Percentiles rank a stretch among this genome's conserved stretches.
These are phyloP conservation scores for Diaperis boleti DNA, from an alignment of 2,888 invertebrate genomes.

Conservation along the genomic window DNA sequence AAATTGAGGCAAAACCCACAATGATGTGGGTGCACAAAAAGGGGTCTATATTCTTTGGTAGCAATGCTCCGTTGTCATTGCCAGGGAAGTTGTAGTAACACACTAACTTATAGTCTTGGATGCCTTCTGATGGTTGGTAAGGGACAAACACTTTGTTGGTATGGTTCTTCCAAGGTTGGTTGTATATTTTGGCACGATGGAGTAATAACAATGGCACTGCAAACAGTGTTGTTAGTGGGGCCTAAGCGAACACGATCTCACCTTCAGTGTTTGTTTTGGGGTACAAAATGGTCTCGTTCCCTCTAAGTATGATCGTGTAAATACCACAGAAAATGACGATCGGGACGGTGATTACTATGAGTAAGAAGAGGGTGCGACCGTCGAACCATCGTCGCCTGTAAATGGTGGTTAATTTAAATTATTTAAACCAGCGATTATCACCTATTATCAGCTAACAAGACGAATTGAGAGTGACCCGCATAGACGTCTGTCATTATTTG, in stretches of 20 bases:
- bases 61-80: slow-evolving; percentile 47
- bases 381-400: slow-evolving; percentile 44
- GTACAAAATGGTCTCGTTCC: slow-evolving; percentile 50
- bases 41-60: slow-evolving; percentile 71
- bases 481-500: slow-evolving; percentile 35
- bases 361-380: slow-evolving; percentile 48
- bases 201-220: slow-evolving; percentile 51
- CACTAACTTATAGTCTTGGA: slow-evolving; percentile 63
- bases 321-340: slow-evolving; percentile 53
- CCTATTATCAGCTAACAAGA: slow-evolving; percentile 32
- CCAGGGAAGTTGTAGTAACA: slow-evolving; percentile 79
- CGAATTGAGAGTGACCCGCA: slow-evolving; percentile 33
- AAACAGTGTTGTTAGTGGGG: slow-evolving; percentile 37
- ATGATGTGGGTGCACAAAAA: slow-evolving; percentile 87
- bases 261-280: slow-evolving; percentile 47
- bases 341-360: slow-evolving; percentile 50
- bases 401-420: not conserved
- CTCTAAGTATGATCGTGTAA: slow-evolving; percentile 52
- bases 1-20: slow-evolving; percentile 78
- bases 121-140: not conserved
- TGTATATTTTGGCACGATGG: slow-evolving; percentile 58
- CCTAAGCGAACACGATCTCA: slow-evolving; percentile 39
- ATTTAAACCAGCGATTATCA: not conserved
- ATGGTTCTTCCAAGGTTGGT: slow-evolving; percentile 32
- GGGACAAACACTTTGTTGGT: not conserved